Evolutionary conservation across 1,140 invertebrate genomes (phyloP).

Genomic region (Plodia interpunctella): DNA sequence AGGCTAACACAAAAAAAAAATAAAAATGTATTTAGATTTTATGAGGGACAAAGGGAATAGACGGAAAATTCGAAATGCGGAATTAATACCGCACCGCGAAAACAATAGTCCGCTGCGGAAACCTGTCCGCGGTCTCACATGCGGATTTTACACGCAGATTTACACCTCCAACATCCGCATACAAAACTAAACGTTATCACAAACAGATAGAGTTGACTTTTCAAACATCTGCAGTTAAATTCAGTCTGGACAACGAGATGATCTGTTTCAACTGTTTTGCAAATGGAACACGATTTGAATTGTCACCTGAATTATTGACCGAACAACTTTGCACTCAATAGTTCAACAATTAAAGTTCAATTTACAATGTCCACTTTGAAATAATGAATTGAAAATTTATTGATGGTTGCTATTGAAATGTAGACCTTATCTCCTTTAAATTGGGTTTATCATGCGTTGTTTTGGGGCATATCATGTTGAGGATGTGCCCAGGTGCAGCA

Average conservation of each 20-base stretch:
- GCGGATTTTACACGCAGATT: slow-evolving; percentile 40
- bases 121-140: slow-evolving; percentile 44
- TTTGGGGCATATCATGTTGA: slow-evolving; percentile 35
- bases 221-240: slow-evolving; percentile 13
- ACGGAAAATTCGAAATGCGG: slow-evolving; percentile 37
- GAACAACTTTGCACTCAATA: slow-evolving; percentile 37
- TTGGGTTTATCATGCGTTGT: slow-evolving; percentile 15
- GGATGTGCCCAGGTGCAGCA: slow-evolving; percentile 61
- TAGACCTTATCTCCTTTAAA: slow-evolving; percentile 9
- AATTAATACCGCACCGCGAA: slow-evolving; percentile 48
- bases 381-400: slow-evolving; percentile 22
- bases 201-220: slow-evolving; percentile 24
- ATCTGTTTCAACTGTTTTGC: slow-evolving; percentile 45
- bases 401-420: slow-evolving; percentile 2
- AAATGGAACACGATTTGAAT: slow-evolving; percentile 60
- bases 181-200: slow-evolving; percentile 22
- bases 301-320: slow-evolving; percentile 46
- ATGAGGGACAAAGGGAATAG: slow-evolving; percentile 17
- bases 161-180: slow-evolving; percentile 21
- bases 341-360: slow-evolving; percentile 22
- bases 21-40: no score
- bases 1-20: no score
- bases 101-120: slow-evolving; percentile 46
- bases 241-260: slow-evolving; percentile 42
- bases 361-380: slow-evolving; percentile 17